phyloP scores from a whole-genome alignment of 2,113 vertebrate species.

The Saimiri boliviensis region DNA sequence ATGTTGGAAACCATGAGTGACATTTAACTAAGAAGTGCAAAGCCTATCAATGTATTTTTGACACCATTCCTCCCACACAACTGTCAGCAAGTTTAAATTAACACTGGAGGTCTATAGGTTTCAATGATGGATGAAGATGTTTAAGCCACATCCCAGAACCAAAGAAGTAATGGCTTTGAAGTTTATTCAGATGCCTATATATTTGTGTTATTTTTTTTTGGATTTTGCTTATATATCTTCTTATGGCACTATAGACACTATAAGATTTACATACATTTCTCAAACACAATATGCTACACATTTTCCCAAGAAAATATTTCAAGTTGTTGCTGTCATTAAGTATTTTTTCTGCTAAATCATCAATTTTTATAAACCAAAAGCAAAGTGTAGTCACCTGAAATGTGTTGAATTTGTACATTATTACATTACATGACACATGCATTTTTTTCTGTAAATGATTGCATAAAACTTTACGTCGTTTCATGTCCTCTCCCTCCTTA shows the following conservation, averaged over 20 bases:
- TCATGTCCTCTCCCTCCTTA: neutral
- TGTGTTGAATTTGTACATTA: neutral
- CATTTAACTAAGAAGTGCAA: conserved; percentile 76
- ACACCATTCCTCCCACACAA: conserved; percentile 66
- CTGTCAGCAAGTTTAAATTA: conserved; percentile 81
- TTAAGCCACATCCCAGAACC: conserved; percentile 26
- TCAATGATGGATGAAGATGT: conserved; percentile 59
- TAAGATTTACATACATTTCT: neutral
- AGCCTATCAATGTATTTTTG: conserved; percentile 74
- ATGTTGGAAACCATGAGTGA: conserved; percentile 69
- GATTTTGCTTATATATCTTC: conserved; percentile 15
- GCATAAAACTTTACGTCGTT: neutral
- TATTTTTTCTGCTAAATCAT: neutral
- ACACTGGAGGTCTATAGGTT: conserved; percentile 69
- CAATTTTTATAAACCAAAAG: neutral
- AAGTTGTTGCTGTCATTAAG: neutral
- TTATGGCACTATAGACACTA: neutral
- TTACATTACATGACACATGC: neutral
- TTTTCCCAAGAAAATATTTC: neutral
- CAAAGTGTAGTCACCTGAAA: neutral
- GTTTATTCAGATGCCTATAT: neutral
- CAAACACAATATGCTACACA: neutral
- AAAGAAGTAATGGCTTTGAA: neutral
- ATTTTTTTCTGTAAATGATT: neutral
- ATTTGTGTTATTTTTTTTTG: conserved; percentile 1